These are phyloP conservation scores for Bactericera cockerelli DNA, from an alignment of 1,140 invertebrate genomes.

Conservation along the genomic window DNA sequence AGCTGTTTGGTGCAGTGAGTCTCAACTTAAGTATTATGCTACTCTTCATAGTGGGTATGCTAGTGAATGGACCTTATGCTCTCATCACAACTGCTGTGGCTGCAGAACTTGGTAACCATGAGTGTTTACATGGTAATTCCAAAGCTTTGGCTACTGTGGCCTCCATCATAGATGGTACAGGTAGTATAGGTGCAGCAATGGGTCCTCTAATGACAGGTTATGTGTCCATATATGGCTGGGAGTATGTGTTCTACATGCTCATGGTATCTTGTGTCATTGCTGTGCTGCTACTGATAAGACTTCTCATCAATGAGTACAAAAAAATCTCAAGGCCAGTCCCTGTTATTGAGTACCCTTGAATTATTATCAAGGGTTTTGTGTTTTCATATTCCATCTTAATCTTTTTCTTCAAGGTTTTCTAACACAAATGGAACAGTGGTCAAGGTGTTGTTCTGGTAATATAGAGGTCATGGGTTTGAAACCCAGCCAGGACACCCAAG, in stretches of 20 bases:
- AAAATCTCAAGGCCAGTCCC: conserved; percentile 4
- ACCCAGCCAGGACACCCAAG: too few species aligned
- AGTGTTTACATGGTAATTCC: conserved; percentile 62
- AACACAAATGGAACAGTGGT: too few species aligned
- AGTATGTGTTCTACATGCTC: conserved; percentile 83
- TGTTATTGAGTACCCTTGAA: not conserved
- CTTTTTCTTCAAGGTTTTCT: too few species aligned
- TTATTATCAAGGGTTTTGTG: too few species aligned
- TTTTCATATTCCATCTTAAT: too few species aligned
- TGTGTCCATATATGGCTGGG: conserved; percentile 55
- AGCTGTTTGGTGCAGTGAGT: conserved; percentile 16
- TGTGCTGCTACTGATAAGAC: conserved; percentile 37
- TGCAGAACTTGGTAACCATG: conserved; percentile 81
- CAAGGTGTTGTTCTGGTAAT: too few species aligned
- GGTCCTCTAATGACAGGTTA: conserved; percentile 81
- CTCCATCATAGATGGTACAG: conserved; percentile 92
- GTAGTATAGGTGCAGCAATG: conserved; percentile 77
- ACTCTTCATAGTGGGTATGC: conserved; percentile 55
- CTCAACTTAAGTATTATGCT: conserved; percentile 33
- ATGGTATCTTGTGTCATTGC: conserved; percentile 68
- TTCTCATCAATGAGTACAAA: conserved; percentile 3
- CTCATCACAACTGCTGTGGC: conserved; percentile 92
- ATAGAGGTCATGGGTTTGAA: too few species aligned
- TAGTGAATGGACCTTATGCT: conserved; percentile 91
- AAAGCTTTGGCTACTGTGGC: conserved; percentile 89